Percentiles rank a stretch among this genome's conserved stretches.
Evolutionary conservation across 2,113 vertebrate genomes (phyloP).

Genomic region (Oceanodroma tethys): DNA sequence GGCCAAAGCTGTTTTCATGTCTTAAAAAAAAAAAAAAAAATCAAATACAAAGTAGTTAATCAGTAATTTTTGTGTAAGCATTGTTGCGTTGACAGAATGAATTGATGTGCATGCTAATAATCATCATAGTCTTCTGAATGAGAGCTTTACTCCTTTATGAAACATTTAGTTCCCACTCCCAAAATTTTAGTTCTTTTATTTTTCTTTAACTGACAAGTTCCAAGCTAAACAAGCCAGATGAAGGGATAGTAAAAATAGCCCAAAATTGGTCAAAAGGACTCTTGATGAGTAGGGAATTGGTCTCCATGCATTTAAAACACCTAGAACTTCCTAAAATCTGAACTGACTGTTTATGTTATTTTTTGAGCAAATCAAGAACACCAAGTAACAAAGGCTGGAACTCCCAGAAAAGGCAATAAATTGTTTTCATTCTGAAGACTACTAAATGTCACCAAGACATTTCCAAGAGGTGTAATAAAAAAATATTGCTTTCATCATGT

Average conservation of each 20-base stretch:
- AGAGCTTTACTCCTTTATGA: neutral
- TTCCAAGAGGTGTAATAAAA: neutral
- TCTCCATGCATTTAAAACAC: neutral
- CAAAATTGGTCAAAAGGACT: neutral
- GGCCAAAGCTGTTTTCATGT: neutral
- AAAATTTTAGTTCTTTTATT: neutral
- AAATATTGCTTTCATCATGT: neutral
- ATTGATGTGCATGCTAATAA: neutral
- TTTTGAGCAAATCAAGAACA: neutral
- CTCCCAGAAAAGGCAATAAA: neutral
- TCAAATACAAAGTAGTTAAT: neutral
- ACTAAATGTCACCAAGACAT: neutral
- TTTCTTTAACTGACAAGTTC: neutral
- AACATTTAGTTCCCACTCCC: neutral
- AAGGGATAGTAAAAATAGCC: neutral
- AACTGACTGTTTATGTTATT: neutral
- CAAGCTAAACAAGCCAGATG: neutral
- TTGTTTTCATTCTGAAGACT: neutral
- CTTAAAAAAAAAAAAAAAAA: neutral
- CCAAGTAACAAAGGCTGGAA: neutral
- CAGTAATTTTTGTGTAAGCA: neutral
- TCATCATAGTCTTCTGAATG: neutral
- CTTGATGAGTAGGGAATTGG: neutral
- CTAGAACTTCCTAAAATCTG: neutral
- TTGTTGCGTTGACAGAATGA: neutral